A percentile compares a stretch with the other conserved stretches of the same genome.
phyloP scores from a whole-genome alignment of 2,113 vertebrate species.

The Balaeniceps rex region DNA sequence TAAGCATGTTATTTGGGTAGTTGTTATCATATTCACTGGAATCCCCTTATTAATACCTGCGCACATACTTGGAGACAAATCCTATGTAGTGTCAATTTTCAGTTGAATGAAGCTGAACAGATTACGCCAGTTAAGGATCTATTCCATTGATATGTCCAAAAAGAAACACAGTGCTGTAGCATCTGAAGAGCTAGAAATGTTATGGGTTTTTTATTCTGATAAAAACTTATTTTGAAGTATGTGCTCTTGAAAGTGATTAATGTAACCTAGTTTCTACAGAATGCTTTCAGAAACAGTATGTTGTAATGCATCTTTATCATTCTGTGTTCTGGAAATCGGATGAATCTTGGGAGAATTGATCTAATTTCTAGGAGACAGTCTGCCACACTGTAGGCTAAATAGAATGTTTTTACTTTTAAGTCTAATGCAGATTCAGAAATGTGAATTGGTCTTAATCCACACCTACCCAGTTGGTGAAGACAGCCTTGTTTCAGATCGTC shows the following conservation, averaged over 20 bases:
- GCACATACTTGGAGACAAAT: not conserved
- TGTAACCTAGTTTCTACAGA: not conserved
- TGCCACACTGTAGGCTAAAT: not conserved
- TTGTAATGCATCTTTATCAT: not conserved
- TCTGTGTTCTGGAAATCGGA: not conserved
- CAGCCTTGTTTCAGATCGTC: slow-evolving; percentile 92
- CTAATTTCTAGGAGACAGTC: not conserved
- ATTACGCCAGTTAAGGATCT: not conserved
- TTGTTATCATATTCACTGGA: not conserved
- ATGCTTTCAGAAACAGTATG: not conserved
- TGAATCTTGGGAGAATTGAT: not conserved
- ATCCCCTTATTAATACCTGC: not conserved
- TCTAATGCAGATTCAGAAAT: slow-evolving; percentile 97
- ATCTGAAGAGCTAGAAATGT: not conserved
- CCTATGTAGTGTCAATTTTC: not conserved
- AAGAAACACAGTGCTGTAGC: not conserved
- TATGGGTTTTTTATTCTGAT: not conserved
- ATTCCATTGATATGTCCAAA: not conserved
- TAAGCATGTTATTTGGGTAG: not conserved
- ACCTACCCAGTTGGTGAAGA: slow-evolving; percentile 95
- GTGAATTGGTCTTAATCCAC: slow-evolving; percentile 95
- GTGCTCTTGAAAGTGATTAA: not conserved
- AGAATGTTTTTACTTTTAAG: slow-evolving; percentile 65
- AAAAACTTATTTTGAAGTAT: not conserved
- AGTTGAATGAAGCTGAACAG: not conserved